phyloP scores from a whole-genome alignment of 2,888 invertebrate species.

The Diaprepes abbreviatus region DNA sequence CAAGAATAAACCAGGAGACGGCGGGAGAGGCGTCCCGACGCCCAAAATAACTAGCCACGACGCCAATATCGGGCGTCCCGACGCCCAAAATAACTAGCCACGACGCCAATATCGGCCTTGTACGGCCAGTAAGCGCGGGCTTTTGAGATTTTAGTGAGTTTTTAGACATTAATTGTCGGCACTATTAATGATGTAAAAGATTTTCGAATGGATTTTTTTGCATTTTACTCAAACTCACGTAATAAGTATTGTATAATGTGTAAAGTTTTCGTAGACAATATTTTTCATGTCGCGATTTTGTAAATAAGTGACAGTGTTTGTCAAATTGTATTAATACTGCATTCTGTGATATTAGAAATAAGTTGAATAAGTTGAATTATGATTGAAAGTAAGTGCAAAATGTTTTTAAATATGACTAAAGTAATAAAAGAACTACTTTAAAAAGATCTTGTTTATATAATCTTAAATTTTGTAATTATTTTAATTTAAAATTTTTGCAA shows the following conservation, averaged over 20 bases:
- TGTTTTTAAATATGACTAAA: too few species aligned
- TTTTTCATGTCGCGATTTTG: background rate
- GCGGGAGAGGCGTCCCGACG: slow-evolving; percentile 64
- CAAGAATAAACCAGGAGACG: slow-evolving; percentile 70
- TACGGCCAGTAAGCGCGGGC: slow-evolving; percentile 49
- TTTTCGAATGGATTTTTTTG: slow-evolving; percentile 4
- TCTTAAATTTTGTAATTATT: too few species aligned
- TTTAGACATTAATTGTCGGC: slow-evolving; percentile 41
- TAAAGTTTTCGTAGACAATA: background rate
- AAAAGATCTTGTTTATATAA: too few species aligned
- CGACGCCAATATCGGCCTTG: slow-evolving; percentile 50
- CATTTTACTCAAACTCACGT: background rate
- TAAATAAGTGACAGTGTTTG: slow-evolving; percentile 14
- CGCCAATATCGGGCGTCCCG: slow-evolving; percentile 64
- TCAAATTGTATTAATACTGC: slow-evolving; percentile 24
- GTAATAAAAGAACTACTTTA: too few species aligned
- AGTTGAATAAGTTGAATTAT: slow-evolving; percentile 35
- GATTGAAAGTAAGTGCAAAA: slow-evolving; percentile 46
- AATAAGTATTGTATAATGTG: background rate
- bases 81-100: slow-evolving; percentile 57
- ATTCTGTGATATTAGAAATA: slow-evolving; percentile 38
- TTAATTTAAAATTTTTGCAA: too few species aligned
- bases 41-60: slow-evolving; percentile 54
- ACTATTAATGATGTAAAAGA: slow-evolving; percentile 17
- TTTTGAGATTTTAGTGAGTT: slow-evolving; percentile 46